Base-by-base conservation (phyloP, 2,113 vertebrate species). In the Gorsachius goisagi region DNA sequence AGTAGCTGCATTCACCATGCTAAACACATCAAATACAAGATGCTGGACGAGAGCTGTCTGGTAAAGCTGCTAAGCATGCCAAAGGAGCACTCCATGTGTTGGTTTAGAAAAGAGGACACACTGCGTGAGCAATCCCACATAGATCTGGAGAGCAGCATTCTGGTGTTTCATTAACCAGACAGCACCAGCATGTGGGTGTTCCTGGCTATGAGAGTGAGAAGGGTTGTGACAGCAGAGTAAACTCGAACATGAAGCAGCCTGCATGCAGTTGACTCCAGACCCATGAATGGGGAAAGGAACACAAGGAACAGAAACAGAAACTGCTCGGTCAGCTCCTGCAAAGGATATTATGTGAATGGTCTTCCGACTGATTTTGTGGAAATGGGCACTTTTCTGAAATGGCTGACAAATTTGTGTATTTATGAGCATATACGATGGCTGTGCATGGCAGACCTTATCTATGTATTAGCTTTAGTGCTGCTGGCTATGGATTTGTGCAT, bases 51-150 rank as follows among this genome's bases (percentile, higher is more conserved):
- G 27, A 89, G 35, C 8, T 45, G 22, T 53, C 28, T 80, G 45
- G 11, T 59, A 72, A 87, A 93, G 33, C 50, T 30, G 7, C 41
- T 19, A 37, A 22, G 14, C 0, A 8, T 85, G 35, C 12, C 33
- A 90, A 35, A 68, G 20, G 4, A 66, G 26, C 8, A 30, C 30
- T 73, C 28, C 20, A 9, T 11, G 7, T 28, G 20, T 14, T 56
- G 17, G 12, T 45, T 81, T 37, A 59, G 44, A 53, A 49, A 49
- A 84, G 13, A 73, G 41, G 30, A 59, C 0, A 1, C 0, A 2
- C 39, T 39, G 33, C 0, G 0, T 1, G 0, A 77, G 30, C 39
- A 44, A 37, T 16, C 15, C 50, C 30, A 37, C 2, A 18, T 8
- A 84, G 41, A 22, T 22, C 44, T 37, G 23, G 18, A 20, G 28